Evolutionary conservation across 1,140 invertebrate genomes (phyloP).

Genomic region (Gonatopus flavifemur): DNA sequence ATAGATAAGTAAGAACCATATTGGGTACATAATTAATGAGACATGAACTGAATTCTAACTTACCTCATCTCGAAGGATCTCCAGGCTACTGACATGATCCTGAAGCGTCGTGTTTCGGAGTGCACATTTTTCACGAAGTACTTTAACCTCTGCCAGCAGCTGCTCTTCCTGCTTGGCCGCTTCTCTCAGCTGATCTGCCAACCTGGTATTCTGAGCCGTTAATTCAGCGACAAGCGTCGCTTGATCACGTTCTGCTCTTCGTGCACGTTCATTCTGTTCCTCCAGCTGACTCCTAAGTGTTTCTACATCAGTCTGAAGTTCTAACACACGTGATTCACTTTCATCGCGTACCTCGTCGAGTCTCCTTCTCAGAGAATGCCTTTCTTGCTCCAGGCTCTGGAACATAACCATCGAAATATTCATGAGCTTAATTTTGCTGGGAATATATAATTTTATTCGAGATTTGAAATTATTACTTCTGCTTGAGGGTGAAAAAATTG

Average conservation of each 20-base stretch:
- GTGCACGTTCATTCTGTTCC: constrained; percentile 74
- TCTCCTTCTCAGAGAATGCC: constrained; percentile 81
- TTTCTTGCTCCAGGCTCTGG: constrained; percentile 92
- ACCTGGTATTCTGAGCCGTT: constrained; percentile 85
- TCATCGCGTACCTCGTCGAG: constrained; percentile 83
- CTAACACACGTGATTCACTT: constrained; percentile 83
- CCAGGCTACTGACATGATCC: constrained; percentile 87
- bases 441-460: too few relatives aligned
- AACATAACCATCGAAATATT: too few relatives aligned
- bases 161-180: constrained; percentile 80
- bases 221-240: constrained; percentile 80
- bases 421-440: too few relatives aligned
- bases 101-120: constrained; percentile 70
- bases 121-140: constrained; percentile 80
- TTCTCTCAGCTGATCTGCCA: constrained; percentile 85
- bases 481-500: too few relatives aligned
- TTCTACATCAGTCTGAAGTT: constrained; percentile 84
- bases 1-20: too few relatives aligned
- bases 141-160: constrained; percentile 76
- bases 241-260: constrained; percentile 71
- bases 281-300: constrained; percentile 70
- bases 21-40: too few relatives aligned
- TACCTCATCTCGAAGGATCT: constrained; percentile 84
- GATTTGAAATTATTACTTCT: too few relatives aligned
- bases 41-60: constrained; percentile 12